Conservation (phyloP, 2,797 vertebrate genomes). For the Coracias cyanogaster region DNA sequence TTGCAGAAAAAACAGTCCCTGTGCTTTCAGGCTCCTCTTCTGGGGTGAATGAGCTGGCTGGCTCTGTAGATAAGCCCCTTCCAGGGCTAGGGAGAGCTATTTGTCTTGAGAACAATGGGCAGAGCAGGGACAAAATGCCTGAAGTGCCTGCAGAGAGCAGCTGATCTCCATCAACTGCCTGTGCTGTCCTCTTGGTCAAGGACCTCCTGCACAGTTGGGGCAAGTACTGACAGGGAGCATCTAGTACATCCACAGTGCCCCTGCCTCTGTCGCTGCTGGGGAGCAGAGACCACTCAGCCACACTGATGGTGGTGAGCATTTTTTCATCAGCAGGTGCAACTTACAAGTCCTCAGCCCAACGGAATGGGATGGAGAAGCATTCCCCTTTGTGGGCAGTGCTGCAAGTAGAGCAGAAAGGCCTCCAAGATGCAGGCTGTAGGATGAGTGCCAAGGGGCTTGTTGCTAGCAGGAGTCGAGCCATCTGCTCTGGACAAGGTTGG, state of each 20-base stretch:
- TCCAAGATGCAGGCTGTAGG: neutral
- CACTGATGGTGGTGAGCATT: neutral
- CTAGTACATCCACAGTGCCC: neutral
- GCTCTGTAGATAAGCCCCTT: neutral
- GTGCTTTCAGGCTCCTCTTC: neutral
- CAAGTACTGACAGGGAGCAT: neutral
- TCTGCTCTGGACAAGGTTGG: neutral
- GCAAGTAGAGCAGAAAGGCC: neutral
- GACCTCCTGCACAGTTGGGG: accelerated
- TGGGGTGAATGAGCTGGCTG: neutral
- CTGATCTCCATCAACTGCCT: neutral
- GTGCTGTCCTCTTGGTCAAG: neutral
- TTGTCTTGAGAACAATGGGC: conserved; percentile 37
- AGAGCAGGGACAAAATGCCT: conserved; percentile 33
- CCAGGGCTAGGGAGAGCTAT: neutral
- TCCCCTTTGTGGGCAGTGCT: neutral
- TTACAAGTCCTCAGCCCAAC: neutral
- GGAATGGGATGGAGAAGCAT: accelerated
- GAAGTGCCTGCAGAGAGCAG: conserved; percentile 8
- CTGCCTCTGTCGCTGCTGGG: accelerated
- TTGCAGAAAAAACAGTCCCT: neutral
- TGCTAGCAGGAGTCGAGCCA: neutral
- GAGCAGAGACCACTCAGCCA: neutral
- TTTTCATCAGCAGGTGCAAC: neutral
- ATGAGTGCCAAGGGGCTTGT: neutral